Conservation (phyloP, 2,113 vertebrate genomes). For the Syrrhaptes paradoxus region DNA sequence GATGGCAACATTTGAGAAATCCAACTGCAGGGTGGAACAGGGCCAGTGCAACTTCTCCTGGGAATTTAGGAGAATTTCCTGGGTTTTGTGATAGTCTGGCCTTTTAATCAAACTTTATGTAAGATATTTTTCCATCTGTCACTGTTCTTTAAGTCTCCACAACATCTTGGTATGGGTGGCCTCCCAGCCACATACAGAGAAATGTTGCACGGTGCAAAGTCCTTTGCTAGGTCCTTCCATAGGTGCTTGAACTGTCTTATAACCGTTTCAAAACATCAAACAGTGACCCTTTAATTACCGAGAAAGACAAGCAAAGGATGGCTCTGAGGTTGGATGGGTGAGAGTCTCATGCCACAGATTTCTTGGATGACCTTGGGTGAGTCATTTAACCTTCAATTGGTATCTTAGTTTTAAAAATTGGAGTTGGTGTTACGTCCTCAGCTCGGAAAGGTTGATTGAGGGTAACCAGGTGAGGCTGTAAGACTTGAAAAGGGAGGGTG, state of each 20-base stretch:
- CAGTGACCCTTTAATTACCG: not conserved
- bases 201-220: not conserved
- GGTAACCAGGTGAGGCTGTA: too few relatives aligned
- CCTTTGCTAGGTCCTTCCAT: not conserved
- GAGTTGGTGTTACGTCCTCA: not conserved
- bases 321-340: not conserved
- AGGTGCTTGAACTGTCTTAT: not conserved
- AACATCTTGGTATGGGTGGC: fast-evolving
- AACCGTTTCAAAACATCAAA: not conserved
- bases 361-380: not conserved
- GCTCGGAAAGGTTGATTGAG: not conserved
- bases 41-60: not conserved
- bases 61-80: not conserved
- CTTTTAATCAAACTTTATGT: not conserved
- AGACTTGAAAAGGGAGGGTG: not conserved
- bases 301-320: not conserved
- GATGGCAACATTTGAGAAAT: not conserved
- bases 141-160: not conserved
- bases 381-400: fast-evolving
- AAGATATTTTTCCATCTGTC: not conserved
- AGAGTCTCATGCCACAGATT: not conserved
- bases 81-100: not conserved
- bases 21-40: not conserved
- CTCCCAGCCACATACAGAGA: fast-evolving
- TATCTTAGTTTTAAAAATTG: not conserved